phyloP scores from a whole-genome alignment of 2,888 invertebrate genomes.

The Caradrina clavipalpis region DNA sequence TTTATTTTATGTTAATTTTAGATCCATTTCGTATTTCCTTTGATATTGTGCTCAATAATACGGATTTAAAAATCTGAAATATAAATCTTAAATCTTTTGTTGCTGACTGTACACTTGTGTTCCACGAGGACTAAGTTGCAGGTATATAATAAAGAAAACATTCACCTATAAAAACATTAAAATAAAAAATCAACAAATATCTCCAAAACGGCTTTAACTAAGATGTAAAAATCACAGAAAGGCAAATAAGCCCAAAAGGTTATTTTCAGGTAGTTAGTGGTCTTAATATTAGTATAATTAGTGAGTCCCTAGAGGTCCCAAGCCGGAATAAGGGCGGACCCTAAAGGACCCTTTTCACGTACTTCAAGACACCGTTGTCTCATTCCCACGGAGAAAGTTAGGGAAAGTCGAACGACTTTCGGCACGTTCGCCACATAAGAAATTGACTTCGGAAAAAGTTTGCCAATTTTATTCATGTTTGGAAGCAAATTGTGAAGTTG shows the following conservation, averaged over 20 bases:
- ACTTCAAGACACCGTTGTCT: constrained; percentile 28
- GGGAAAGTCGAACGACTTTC: constrained; percentile 27
- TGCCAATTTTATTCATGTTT: constrained; percentile 42
- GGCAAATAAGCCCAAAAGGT: constrained; percentile 3
- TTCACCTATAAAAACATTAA: not conserved
- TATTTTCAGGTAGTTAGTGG: constrained; percentile 12
- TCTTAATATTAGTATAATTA: constrained; percentile 47
- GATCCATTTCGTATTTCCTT: too few species aligned
- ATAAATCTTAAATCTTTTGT: too few species aligned
- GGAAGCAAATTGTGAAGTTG: constrained; percentile 6
- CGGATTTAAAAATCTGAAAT: too few species aligned
- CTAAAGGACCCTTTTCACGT: constrained; percentile 40
- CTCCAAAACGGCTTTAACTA: not conserved
- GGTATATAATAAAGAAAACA: too few species aligned
- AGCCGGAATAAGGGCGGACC: constrained; percentile 2
- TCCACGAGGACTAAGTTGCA: too few species aligned
- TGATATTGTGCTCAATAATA: too few species aligned
- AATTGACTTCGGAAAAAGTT: constrained; percentile 49
- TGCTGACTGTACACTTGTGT: too few species aligned
- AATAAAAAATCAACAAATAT: not conserved
- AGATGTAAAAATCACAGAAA: constrained; percentile 9
- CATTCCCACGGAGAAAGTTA: constrained; percentile 45
- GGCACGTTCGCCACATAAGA: constrained; percentile 34
- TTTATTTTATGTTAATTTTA: too few species aligned
- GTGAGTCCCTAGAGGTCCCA: not conserved